phyloP scores from a whole-genome alignment of 1,140 invertebrate genomes.

The Acromyrmex charruanus region DNA sequence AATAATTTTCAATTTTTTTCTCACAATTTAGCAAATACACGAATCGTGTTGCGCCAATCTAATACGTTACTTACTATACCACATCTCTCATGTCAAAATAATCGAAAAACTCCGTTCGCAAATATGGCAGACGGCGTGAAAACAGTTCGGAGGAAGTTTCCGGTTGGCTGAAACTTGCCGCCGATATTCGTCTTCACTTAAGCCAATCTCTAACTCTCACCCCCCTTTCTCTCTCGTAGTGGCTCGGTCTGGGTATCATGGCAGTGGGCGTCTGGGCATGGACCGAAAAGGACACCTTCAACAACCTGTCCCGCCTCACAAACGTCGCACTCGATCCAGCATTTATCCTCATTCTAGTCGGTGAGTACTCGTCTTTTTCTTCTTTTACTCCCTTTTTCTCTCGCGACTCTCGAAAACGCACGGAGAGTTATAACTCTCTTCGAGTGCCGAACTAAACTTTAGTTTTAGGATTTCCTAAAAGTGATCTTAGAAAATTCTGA shows the following conservation, averaged over 20 bases:
- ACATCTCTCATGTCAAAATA: slow-evolving; percentile 16
- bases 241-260: slow-evolving; percentile 94
- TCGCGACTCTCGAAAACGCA: slow-evolving; percentile 16
- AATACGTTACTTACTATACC: not conserved
- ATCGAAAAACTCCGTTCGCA: slow-evolving; percentile 33
- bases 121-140: slow-evolving; percentile 28
- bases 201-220: slow-evolving; percentile 20
- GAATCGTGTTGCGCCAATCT: not conserved
- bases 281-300: slow-evolving; percentile 98
- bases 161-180: slow-evolving; percentile 31
- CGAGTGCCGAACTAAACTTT: not conserved
- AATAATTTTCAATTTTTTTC: not conserved
- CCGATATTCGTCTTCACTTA: slow-evolving; percentile 45
- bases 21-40: not conserved
- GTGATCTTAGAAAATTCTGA: slow-evolving; percentile 16
- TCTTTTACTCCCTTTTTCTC: not conserved
- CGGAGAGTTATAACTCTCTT: slow-evolving; percentile 35
- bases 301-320: slow-evolving; percentile 95
- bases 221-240: slow-evolving; percentile 87
- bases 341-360: slow-evolving; percentile 97
- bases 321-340: slow-evolving; percentile 97
- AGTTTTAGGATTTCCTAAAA: slow-evolving; percentile 1
- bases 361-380: slow-evolving; percentile 85
- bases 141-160: slow-evolving; percentile 36
- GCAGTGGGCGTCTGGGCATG: slow-evolving; percentile 98